phyloP scores from a whole-genome alignment of 2,113 vertebrate species.

The Nothocercus nigrocapillus region DNA sequence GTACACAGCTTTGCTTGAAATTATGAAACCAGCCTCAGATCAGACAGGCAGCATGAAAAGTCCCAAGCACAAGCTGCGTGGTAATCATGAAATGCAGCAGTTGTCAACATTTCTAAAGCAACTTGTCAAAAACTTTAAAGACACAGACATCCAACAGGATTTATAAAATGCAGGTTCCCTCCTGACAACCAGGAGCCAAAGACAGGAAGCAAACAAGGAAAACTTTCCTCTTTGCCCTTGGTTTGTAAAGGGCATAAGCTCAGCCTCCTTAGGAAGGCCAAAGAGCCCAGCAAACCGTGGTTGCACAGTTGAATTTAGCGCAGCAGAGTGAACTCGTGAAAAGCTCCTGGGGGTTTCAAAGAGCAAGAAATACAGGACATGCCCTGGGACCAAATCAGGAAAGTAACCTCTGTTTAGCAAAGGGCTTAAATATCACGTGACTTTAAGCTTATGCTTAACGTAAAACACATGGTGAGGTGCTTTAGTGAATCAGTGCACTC shows the following conservation, averaged over 20 bases:
- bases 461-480: background rate
- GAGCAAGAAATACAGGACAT: background rate
- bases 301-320: background rate
- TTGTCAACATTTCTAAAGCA: accelerated
- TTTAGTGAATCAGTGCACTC: background rate
- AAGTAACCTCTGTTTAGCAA: background rate
- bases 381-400: background rate
- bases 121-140: accelerated
- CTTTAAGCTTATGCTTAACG: slow-evolving; percentile 22
- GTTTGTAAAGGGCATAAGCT: accelerated
- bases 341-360: background rate
- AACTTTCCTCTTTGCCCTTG: background rate
- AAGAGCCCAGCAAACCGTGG: background rate
- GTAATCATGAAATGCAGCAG: background rate
- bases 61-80: background rate
- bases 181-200: accelerated
- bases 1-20: background rate
- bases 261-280: accelerated
- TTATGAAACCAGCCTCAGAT: background rate
- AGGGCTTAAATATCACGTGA: slow-evolving; percentile 8
- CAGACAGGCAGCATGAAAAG: background rate
- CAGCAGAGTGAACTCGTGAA: background rate
- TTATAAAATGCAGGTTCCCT: background rate
- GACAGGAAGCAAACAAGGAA: background rate
- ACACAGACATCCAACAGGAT: background rate